Base-by-base conservation (phyloP, 2,113 vertebrate species). In the Neomonachus schauinslandi region DNA sequence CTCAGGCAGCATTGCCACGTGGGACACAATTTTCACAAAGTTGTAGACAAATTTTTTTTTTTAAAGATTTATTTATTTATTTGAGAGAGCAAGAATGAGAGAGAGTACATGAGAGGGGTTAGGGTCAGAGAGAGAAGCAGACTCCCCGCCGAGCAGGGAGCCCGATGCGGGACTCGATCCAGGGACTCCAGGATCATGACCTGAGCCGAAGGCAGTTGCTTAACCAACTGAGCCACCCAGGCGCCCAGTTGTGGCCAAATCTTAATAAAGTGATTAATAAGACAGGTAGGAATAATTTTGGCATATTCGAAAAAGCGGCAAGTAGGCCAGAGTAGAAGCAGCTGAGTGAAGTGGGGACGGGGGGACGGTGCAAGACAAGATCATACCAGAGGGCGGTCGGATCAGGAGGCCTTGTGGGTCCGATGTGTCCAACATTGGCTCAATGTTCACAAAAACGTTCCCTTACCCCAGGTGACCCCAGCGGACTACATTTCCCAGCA, bases 401-500 rank as follows among this genome's bases (percentile, higher is more conserved):
- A 39, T 33, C 10, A 10, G 2, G 59, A 79, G 49, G 19, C 11
- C 49, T 33, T 31, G 9, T 33, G 12, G 71, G 59, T 14, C 39
- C 51, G 18, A 85, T 16, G 5, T 59, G 18, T 22, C 61, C 28
- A 19, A 51, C 0, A 31, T 11, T 28, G 61, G 10, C 53, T 51
- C 18, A 39, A 28, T 6, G 22, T 18, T 91, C 57, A 42, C 69
- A 2, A 26, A 92, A 22, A 55, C 53, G 0, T 22, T 61, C 51
- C 10, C 11, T 57, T 4, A 1, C 7, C 1, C 42, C 71, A 21
- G 8, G 15, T 21, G 33, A 61, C 72, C 49, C 33, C 49, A 15
- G 5, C 33, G 24, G 42, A 92, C 72, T 95, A 93, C 69, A 83
- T 57, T 76, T 69, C 85, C 91, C 57, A 77, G n/a, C 12, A 39